A percentile compares a stretch with the other conserved stretches of the same genome.
Evolutionary conservation across 2,113 vertebrate species (phyloP).

Genomic region (Odontesthes bonariensis): DNA sequence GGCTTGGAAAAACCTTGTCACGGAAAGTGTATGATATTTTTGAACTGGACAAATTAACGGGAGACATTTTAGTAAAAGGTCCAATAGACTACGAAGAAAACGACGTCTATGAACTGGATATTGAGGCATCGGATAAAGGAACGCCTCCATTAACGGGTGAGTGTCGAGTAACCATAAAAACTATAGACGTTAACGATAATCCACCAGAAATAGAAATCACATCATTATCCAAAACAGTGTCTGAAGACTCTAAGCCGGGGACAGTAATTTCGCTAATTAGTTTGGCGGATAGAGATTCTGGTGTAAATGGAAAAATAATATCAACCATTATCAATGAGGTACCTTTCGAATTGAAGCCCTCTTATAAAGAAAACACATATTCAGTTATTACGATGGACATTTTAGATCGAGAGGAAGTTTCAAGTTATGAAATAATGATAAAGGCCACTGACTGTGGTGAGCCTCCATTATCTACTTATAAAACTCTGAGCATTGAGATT

Average conservation of each 20-base stretch:
- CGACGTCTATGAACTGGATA: constrained; percentile 31
- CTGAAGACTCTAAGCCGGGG: constrained; percentile 55
- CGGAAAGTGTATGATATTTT: constrained; percentile 22
- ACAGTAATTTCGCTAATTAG: constrained; percentile 63
- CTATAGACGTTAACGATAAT: constrained; percentile 57
- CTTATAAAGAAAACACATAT: constrained; percentile 60
- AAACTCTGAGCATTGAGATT: constrained; percentile 67
- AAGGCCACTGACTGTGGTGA: constrained; percentile 72
- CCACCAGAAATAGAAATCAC: constrained; percentile 53
- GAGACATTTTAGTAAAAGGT: constrained; percentile 18
- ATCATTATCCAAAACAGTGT: constrained; percentile 18
- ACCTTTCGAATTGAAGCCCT: constrained; percentile 58
- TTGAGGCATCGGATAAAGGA: constrained; percentile 48
- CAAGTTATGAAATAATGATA: constrained; percentile 80
- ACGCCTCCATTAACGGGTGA: constrained; percentile 44
- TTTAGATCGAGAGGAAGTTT: constrained; percentile 62
- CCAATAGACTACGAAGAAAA: constrained; percentile 41
- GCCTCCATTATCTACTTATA: constrained; percentile 63
- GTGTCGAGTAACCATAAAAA: constrained; percentile 35
- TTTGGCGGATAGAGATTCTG: constrained; percentile 62
- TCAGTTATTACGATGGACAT: constrained; percentile 47
- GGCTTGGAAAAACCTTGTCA: constrained; percentile 21
- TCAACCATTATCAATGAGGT: constrained; percentile 37
- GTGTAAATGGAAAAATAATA: constrained; percentile 43
- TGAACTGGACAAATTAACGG: constrained; percentile 29